Percentiles rank a stretch among this genome's conserved stretches.
These are phyloP conservation scores for Capra hircus DNA, from an alignment of 2,113 vertebrate species.

Conservation along the genomic window DNA sequence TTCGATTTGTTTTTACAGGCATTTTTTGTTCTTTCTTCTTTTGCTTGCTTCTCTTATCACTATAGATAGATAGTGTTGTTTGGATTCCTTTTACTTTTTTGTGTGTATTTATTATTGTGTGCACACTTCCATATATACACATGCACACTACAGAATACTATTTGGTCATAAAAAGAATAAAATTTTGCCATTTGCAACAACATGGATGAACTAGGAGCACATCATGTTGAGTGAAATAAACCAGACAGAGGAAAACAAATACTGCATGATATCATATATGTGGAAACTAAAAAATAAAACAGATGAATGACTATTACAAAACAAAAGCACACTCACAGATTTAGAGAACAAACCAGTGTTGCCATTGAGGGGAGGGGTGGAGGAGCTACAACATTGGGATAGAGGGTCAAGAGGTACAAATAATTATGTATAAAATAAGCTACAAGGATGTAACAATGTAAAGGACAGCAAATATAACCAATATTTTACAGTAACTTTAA, in stretches of 20 bases:
- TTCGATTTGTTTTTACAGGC: not conserved
- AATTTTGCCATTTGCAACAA: not conserved
- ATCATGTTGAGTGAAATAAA: not conserved
- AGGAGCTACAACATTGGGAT: fast-evolving
- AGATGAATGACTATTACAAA: not conserved
- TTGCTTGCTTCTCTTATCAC: not conserved
- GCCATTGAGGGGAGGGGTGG: not conserved
- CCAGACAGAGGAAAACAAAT: not conserved
- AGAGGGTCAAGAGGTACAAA: not conserved
- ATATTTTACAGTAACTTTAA: not conserved
- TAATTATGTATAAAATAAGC: not conserved
- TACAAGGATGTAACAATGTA: not conserved
- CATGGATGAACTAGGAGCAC: not conserved
- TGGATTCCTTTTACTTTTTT: not conserved
- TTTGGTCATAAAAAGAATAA: not conserved
- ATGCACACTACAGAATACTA: not conserved
- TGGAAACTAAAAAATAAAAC: not conserved
- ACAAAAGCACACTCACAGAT: not conserved
- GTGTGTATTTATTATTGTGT: not conserved
- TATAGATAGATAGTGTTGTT: not conserved
- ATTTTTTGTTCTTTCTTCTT: not conserved
- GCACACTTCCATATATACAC: not conserved
- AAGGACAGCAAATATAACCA: not conserved
- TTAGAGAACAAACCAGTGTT: not conserved
- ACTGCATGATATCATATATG: not conserved